Evolutionary conservation across 2,113 vertebrate species (phyloP), one percentile per base, ranked within the genome.

Genomic region (Larimichthys crocea): DNA sequence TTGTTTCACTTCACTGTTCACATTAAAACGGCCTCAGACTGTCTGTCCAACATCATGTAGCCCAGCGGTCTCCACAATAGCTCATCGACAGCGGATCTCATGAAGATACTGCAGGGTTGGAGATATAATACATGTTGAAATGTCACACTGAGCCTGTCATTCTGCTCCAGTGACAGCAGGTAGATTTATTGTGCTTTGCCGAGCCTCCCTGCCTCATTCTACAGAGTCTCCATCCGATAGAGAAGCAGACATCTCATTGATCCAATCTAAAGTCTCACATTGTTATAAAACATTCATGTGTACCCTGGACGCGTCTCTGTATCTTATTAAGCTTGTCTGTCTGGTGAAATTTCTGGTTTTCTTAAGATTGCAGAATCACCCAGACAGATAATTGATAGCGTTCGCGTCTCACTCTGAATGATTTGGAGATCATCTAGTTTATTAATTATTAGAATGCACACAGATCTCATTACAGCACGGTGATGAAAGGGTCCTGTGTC

Each of bases 371-470:
- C 52, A 10, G 78, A 84, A 56, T 73, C 77, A 60, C 77, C 42
- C 20, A 80, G 68, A 82, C 48, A 50, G 72, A 74, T 83, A 79
- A 86, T 85, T 83, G 87, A 87, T 75, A 73, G 48, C 22, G 31
- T 85, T 84, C 80, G 80, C 75, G 88, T 68, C 52, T 66, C 19
- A 5, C 52, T 83, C 5, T 4, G 29, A 87, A 19, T 74, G 66
- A 90, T 66, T 67, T 74, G 72, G 72, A 80, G 50, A 76, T 79
- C 59, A 17, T 77, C 62, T 60, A 31, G 68, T 80, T 79, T 86
- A 85, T 88, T 89, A 89, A 91, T 88, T 85, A 88, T 61, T 50
- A 42, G 74, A 85, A 79, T 61, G 50, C 70, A 69, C 22, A 46
- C 68, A 80, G 83, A 74, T 80, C 70, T 91, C 77, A 84, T 90